Base-by-base conservation (phyloP, 2,113 vertebrate species). In the Bubo scandiacus region DNA sequence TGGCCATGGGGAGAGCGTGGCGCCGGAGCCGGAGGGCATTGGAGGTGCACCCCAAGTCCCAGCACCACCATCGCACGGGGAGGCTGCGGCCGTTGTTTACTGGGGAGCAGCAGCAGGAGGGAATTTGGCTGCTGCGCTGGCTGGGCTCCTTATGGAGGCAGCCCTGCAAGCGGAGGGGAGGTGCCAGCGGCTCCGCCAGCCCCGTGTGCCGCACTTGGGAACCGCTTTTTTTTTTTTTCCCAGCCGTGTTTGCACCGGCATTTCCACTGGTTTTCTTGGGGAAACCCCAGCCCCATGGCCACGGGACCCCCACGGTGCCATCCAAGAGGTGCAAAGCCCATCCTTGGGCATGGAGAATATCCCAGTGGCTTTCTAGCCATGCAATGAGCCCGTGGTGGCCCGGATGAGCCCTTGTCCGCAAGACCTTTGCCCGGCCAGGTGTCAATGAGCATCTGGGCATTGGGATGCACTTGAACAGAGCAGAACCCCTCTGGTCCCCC, bases 101-200 rank as follows among this genome's bases (percentile, higher is more conserved):
- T 0, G 10, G 92, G 90, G 84, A 95, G 91, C 85, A 49, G 85
- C 66, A 3, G 94, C 75, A 13, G 93, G 86, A 96, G 88, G 81
- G 90, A 85, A 71, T 96, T 95, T 55, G 94, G 85, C 87, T 78
- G 95, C 96, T 83, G 81, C 6, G 47, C 87, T 78, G 96, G 68
- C 87, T 45, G 65, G 55, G 75, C 65, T 96, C 86, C 87, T 73
- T 6, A 54, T 9, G 36, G 84, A 96, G 87, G 11, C 96, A 94
- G 94, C 95, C 93, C 93, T 86, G 96, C 96, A 96, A 96, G 78
- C 19, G 4, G 85, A 96, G 79, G 95, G 96, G 90, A 92, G 94
- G 94, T 81, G 95, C 96, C 96, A 95, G 91, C 23, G 4, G 85
- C 94, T 94, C 86, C 4, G 82, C 79, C 95, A 96, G 88, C 88